phyloP scores from a whole-genome alignment of 2,797 vertebrate genomes.

The Cryptoprocta ferox region DNA sequence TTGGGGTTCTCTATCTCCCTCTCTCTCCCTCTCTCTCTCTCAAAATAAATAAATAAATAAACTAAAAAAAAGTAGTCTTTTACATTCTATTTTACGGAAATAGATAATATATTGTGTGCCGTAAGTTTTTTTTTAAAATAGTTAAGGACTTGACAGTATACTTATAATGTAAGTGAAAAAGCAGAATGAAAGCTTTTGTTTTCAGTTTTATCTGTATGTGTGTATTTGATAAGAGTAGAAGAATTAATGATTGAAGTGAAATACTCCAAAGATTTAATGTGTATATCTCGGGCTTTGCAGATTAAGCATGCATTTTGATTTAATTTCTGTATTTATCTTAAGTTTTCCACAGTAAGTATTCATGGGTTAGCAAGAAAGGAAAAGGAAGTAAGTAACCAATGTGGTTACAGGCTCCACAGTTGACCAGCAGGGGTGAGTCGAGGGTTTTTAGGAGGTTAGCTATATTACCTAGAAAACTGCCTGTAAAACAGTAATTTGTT shows the following conservation, averaged over 20 bases:
- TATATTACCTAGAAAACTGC: not conserved
- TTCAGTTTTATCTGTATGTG: not conserved
- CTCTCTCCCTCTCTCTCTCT: too few species aligned
- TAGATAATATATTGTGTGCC: not conserved
- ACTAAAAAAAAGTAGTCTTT: not conserved
- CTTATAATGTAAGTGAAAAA: constrained; percentile 18
- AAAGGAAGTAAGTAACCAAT: not conserved
- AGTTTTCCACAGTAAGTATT: not conserved
- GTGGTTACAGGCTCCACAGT: not conserved
- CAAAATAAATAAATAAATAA: too few species aligned
- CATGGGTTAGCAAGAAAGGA: not conserved
- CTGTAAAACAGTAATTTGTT: not conserved
- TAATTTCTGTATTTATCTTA: not conserved
- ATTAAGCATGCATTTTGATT: constrained; percentile 3
- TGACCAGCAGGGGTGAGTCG: not conserved
- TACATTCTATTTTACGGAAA: not conserved
- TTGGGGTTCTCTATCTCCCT: too few species aligned
- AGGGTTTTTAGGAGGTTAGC: not conserved
- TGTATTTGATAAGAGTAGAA: not conserved
- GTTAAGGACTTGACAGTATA: not conserved
- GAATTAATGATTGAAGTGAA: not conserved
- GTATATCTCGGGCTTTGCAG: not conserved
- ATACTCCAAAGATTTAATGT: not conserved
- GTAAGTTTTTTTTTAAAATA: not conserved
- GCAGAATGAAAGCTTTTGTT: not conserved